Conservation (phyloP, 2,797 vertebrate species). For the Urophycis tenuis region DNA sequence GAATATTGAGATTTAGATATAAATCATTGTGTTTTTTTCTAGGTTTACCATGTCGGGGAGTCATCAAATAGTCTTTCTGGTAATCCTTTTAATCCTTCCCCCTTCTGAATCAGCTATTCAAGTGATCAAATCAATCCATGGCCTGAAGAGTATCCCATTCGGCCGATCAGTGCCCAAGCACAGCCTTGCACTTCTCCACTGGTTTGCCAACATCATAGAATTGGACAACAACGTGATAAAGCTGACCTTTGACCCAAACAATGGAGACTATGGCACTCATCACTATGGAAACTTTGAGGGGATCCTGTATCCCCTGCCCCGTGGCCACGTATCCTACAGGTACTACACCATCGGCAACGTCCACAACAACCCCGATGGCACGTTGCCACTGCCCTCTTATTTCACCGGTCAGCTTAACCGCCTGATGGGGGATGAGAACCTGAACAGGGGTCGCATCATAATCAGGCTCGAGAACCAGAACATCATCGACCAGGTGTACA, state of each 20-base stretch:
- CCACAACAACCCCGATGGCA: neutral
- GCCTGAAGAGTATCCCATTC: conserved; percentile 45
- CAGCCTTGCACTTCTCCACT: conserved; percentile 55
- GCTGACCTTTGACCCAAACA: conserved; percentile 48
- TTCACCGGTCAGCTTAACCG: neutral
- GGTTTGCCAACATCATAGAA: conserved; percentile 51
- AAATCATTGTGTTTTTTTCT: neutral
- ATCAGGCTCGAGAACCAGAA: neutral
- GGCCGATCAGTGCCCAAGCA: conserved; percentile 40
- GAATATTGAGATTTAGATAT: neutral
- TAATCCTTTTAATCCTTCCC: conserved; percentile 31
- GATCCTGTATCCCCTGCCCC: conserved; percentile 32
- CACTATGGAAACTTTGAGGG: conserved; percentile 54
- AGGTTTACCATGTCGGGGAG: conserved; percentile 26
- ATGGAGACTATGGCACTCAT: conserved; percentile 47
- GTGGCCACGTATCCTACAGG: conserved; percentile 15
- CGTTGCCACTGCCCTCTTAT: neutral
- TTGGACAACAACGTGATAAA: conserved; percentile 27
- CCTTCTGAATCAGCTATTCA: conserved; percentile 33
- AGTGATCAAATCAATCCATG: conserved; percentile 34
- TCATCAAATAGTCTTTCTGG: conserved; percentile 11
- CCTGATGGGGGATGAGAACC: neutral
- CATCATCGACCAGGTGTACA: conserved; percentile 10
- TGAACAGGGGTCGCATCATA: conserved; percentile 7
- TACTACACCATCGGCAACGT: conserved; percentile 60